These are phyloP conservation scores for Drepanosiphum platanoidis DNA, from an alignment of 2,888 invertebrate species.

Conservation along the genomic window DNA sequence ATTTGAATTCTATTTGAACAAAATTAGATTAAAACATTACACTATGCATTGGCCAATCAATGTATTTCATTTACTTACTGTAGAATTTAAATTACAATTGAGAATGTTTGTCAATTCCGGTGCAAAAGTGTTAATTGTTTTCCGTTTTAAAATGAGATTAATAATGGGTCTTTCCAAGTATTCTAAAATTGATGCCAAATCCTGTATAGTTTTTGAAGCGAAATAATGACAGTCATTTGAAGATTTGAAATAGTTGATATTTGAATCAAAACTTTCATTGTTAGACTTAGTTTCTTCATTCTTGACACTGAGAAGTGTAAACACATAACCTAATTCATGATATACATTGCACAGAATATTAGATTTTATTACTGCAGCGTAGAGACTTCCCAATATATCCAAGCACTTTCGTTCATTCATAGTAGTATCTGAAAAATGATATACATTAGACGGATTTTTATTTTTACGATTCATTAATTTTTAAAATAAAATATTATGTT, in stretches of 20 bases:
- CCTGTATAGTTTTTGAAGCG: constrained; percentile 48
- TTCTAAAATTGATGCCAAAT: constrained; percentile 33
- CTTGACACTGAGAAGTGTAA: constrained; percentile 61
- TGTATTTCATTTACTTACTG: constrained; percentile 38
- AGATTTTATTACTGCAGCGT: constrained; percentile 61
- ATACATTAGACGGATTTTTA: too few species aligned
- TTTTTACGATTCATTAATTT: too few species aligned
- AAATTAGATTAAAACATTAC: constrained; percentile 5
- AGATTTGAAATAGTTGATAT: constrained; percentile 33
- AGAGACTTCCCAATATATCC: constrained; percentile 59
- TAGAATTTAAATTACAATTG: constrained; percentile 5
- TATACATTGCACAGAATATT: constrained; percentile 63
- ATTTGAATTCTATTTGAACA: constrained; percentile 21
- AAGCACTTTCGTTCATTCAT: constrained; percentile 24
- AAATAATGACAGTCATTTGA: constrained; percentile 57
- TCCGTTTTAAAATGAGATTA: constrained; percentile 38
- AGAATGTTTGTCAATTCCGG: constrained; percentile 36
- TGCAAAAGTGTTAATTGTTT: constrained; percentile 34
- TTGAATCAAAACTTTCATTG: constrained; percentile 16
- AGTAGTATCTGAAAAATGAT: constrained; percentile 32
- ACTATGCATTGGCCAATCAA: not conserved
- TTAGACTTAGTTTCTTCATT: constrained; percentile 9
- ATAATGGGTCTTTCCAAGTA: constrained; percentile 54
- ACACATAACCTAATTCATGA: constrained; percentile 62
- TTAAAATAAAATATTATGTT: not conserved